A percentile compares a stretch with the other conserved stretches of the same genome.
These are phyloP conservation scores for Rhodophaea formosa DNA, from an alignment of 2,888 invertebrate genomes.

Conservation along the genomic window DNA sequence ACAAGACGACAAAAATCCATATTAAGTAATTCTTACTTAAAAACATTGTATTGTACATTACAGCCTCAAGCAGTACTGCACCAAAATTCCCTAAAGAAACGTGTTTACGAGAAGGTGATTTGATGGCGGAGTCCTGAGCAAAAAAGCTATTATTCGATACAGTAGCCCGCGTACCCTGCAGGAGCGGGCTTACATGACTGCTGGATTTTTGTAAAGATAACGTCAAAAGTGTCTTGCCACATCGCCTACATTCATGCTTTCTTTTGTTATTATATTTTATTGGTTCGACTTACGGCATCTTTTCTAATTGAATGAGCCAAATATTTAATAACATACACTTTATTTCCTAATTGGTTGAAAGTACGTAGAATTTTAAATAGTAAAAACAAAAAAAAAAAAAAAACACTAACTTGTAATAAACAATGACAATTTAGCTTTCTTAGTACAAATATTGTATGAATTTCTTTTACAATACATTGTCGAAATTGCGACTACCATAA, in stretches of 20 bases:
- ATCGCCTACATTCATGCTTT: conserved; percentile 2
- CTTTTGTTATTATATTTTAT: too few species aligned
- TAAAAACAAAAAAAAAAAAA: too few species aligned
- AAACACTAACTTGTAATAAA: too few species aligned
- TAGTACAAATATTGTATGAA: too few species aligned
- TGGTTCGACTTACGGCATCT: too few species aligned
- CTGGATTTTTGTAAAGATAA: conserved; percentile 40
- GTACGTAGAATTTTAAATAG: too few species aligned
- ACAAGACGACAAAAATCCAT: not conserved
- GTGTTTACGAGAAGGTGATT: conserved; percentile 51
- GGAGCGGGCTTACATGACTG: conserved; percentile 40
- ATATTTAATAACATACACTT: too few species aligned
- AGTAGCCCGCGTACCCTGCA: conserved; percentile 59
- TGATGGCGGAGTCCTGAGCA: conserved; percentile 55
- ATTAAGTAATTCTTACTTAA: not conserved
- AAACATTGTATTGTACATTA: conserved; percentile 2
- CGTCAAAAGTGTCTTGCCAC: conserved; percentile 34
- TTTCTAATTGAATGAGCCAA: too few species aligned
- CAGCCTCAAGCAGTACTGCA: conserved; percentile 9
- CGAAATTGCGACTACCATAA: too few species aligned
- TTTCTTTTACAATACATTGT: too few species aligned
- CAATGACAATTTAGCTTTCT: too few species aligned
- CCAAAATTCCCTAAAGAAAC: conserved; percentile 6
- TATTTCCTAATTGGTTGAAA: too few species aligned
- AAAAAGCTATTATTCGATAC: conserved; percentile 73